Conservation (phyloP, 2,797 vertebrate genomes). For the Potorous gilbertii region DNA sequence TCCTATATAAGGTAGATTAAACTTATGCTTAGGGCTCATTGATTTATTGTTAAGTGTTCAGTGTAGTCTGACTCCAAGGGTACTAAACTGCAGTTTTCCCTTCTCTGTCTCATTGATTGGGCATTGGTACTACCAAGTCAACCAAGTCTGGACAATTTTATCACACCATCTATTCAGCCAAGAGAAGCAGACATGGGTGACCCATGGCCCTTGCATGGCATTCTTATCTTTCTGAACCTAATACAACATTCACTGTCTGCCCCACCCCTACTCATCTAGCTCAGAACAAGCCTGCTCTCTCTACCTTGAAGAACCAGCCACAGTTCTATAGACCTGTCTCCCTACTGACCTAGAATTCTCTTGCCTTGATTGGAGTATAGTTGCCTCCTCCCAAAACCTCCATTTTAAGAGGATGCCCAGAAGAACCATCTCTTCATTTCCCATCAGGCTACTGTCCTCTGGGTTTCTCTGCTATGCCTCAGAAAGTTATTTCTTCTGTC, state of each 20-base stretch:
- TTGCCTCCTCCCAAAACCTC: neutral
- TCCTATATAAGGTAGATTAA: neutral
- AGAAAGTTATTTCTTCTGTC: neutral
- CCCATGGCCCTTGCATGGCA: too few species aligned
- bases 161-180: neutral
- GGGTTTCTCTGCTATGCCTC: neutral
- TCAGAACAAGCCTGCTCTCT: too few species aligned
- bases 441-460: neutral
- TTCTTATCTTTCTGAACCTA: too few species aligned
- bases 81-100: neutral
- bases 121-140: neutral
- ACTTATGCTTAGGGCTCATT: neutral
- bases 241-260: too few species aligned
- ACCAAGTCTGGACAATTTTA: neutral
- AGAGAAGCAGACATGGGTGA: neutral
- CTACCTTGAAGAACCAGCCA: too few species aligned
- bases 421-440: neutral
- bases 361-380: neutral
- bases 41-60: neutral
- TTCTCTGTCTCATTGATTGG: neutral
- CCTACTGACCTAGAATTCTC: neutral
- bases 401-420: neutral
- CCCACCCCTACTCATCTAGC: too few species aligned
- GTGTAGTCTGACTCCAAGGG: neutral
- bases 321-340: too few species aligned